Evolutionary conservation across 2,797 vertebrate genomes (phyloP).

Genomic region (Columba guinea): DNA sequence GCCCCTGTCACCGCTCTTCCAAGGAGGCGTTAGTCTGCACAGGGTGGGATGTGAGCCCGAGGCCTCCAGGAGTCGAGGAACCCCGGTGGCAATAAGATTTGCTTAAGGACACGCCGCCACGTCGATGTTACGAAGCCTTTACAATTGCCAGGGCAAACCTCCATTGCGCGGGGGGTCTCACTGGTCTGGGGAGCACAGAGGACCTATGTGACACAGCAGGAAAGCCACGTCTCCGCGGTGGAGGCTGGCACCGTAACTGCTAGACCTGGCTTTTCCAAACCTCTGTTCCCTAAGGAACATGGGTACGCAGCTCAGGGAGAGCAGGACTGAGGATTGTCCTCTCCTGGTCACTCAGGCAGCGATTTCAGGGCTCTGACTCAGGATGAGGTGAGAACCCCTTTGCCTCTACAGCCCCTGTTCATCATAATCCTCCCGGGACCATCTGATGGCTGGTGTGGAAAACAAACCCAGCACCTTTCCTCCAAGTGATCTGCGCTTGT

Average conservation of each 20-base stretch:
- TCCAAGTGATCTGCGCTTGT: too few relatives aligned
- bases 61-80: fast-evolving
- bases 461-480: not conserved
- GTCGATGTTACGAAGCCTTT: fast-evolving
- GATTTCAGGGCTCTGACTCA: not conserved
- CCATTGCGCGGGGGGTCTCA: fast-evolving
- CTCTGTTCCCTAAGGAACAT: not conserved
- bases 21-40: not conserved
- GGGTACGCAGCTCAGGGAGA: fast-evolving
- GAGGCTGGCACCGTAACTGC: fast-evolving
- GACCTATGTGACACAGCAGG: not conserved
- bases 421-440: not conserved
- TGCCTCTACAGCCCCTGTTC: not conserved
- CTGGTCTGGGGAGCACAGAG: not conserved
- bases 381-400: not conserved
- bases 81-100: not conserved
- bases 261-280: not conserved
- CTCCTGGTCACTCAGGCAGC: not conserved
- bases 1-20: not conserved
- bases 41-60: not conserved
- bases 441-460: fast-evolving
- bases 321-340: not conserved
- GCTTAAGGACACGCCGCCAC: not conserved
- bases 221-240: fast-evolving
- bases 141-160: fast-evolving